Evolutionary conservation across 2,113 vertebrate genomes (phyloP).

Genomic region (Eira barbara): DNA sequence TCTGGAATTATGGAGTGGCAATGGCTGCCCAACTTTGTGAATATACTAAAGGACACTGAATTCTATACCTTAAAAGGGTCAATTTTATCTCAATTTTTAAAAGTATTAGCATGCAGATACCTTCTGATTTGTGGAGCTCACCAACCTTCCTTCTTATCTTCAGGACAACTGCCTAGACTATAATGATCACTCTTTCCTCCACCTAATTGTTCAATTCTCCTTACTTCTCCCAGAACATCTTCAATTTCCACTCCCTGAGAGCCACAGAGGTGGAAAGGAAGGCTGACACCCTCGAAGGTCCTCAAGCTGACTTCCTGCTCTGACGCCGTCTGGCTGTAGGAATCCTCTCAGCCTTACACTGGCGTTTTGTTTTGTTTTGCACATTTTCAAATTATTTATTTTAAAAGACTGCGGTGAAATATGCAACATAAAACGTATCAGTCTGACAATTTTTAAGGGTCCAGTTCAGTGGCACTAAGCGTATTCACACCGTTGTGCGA

Average conservation of each 20-base stretch:
- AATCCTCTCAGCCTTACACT: not conserved
- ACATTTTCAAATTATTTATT: not conserved
- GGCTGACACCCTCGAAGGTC: not conserved
- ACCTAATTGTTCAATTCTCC: not conserved
- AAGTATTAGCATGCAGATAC: not conserved
- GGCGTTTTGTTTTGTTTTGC: no score
- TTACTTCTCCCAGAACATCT: not conserved
- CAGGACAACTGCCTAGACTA: not conserved
- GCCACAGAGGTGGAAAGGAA: not conserved
- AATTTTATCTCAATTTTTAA: not conserved
- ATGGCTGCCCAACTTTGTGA: not conserved
- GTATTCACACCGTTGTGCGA: rapidly evolving
- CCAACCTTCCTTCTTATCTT: not conserved
- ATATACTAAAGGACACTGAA: not conserved
- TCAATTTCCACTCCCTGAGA: not conserved
- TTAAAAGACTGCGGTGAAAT: not conserved
- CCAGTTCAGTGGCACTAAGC: not conserved
- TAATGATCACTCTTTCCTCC: not conserved
- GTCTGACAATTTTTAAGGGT: not conserved
- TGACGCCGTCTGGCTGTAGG: not conserved
- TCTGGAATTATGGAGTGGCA: not conserved
- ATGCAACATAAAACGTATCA: not conserved
- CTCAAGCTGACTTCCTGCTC: not conserved
- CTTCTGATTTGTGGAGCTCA: not conserved
- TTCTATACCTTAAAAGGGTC: not conserved